Conservation (phyloP, 2,113 vertebrate species). For the Sylvietta virens region DNA sequence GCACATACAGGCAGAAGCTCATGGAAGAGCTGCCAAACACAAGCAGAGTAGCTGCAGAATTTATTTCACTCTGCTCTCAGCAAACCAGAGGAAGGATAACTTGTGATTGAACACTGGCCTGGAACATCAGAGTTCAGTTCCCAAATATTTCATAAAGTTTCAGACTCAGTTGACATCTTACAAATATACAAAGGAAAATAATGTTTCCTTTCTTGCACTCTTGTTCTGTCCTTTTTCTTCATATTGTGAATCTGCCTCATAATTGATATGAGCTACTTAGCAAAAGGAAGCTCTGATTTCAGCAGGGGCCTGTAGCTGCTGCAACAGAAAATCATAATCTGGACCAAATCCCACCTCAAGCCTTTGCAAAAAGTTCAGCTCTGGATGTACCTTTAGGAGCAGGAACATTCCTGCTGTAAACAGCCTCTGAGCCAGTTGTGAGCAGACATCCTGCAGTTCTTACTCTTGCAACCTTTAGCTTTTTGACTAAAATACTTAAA, state of each 20-base stretch:
- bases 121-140: constrained; percentile 6
- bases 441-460: not conserved
- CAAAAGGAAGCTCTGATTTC: constrained; percentile 28
- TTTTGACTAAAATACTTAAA: not conserved
- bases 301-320: not conserved
- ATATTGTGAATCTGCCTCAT: not conserved
- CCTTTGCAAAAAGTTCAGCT: not conserved
- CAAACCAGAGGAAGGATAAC: constrained; percentile 30
- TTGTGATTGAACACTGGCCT: not conserved
- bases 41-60: not conserved
- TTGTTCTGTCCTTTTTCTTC: not conserved
- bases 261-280: not conserved
- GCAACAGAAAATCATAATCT: not conserved
- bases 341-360: not conserved
- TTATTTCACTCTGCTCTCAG: not conserved
- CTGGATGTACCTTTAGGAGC: not conserved
- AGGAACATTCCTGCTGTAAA: not conserved
- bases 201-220: constrained; percentile 11
- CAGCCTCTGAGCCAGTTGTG: not conserved
- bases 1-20: not conserved
- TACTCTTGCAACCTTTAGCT: not conserved
- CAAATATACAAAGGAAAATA: constrained; percentile 38
- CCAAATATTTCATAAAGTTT: constrained; percentile 9
- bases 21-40: not conserved
- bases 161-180: constrained; percentile 4